Evolutionary conservation across 2,113 vertebrate genomes (phyloP), one percentile per base, ranked within the genome.

Genomic region (Oryzias celebensis): DNA sequence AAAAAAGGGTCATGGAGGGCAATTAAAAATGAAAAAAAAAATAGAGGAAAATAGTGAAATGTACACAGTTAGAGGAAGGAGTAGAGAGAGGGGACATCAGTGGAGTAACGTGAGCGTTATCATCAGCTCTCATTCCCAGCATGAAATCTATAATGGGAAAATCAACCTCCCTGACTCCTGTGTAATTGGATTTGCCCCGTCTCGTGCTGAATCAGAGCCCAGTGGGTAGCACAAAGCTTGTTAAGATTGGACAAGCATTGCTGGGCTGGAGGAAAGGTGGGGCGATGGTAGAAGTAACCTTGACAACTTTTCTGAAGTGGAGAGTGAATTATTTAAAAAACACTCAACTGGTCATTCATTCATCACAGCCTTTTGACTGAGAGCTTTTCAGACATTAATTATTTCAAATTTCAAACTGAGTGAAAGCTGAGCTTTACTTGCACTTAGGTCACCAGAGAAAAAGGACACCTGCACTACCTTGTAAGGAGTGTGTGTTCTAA

Each of bases 241-340:
- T 93, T 93, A 93, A 91, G 90, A 88, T 89, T 91, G 92, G 92
- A 93, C 91, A 92, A 92, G 91, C 91, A 93, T 92, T 87, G 85
- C 90, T 72, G 83, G 75, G 73, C 74, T 7, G 71, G 43, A 54
- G 72, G 65, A 74, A 73, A 84, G 87, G 81, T 80, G 85, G 82
- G 85, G 73, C 60, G 2, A 62, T 5, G 44, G 67, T 65, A 71
- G 66, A 90, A 77, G 86, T 88, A 91, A 85, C 85, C 89, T 77
- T 86, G 86, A 88, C 91, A 89, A 89, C 89, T 86, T 86, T 83
- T 83, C 78, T 81, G 66, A 71, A 84, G 71, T 53, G 70, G 67
- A 58, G 68, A 80, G 76, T 75, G 77, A 84, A 86, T 78, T 77
- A 82, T 87, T 89, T 60, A 81, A 85, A 75, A 77, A 80, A 73